Conservation (phyloP, 2,888 invertebrate genomes). For the Epirrhoe tristata region DNA sequence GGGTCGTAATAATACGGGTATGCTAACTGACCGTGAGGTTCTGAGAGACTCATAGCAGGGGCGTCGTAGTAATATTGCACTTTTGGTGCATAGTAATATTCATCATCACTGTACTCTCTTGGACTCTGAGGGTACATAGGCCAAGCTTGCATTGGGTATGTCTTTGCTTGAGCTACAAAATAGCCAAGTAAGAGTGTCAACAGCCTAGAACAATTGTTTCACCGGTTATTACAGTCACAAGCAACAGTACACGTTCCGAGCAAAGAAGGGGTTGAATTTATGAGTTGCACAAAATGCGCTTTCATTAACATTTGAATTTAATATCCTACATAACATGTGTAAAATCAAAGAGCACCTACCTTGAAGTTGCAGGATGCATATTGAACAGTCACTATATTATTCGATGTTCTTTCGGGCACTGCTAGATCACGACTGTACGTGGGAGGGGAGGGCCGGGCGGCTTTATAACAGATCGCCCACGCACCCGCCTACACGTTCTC, state of each 20-base stretch:
- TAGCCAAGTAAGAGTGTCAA: conserved; percentile 77
- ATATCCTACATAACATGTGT: not conserved
- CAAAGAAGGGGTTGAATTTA: not conserved
- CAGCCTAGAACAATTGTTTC: conserved; percentile 63
- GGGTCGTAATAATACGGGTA: conserved; percentile 78
- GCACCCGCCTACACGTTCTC: conserved; percentile 88
- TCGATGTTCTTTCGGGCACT: conserved; percentile 59
- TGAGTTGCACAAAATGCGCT: not conserved
- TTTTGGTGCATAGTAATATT: conserved; percentile 84
- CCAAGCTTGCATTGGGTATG: conserved; percentile 77
- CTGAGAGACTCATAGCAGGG: conserved; percentile 69
- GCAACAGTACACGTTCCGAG: not conserved
- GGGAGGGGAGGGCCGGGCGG: conserved; percentile 65
- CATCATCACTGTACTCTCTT: conserved; percentile 83
- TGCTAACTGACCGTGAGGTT: conserved; percentile 73
- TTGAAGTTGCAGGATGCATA: conserved; percentile 68
- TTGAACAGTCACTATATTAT: conserved; percentile 67
- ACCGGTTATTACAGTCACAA: conserved; percentile 15
- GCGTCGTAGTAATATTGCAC: conserved; percentile 78
- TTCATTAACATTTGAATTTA: not conserved
- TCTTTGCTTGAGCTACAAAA: conserved; percentile 75
- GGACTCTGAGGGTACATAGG: conserved; percentile 81
- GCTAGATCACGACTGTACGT: conserved; percentile 72
- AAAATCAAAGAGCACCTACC: conserved; percentile 57
- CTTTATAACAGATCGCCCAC: conserved; percentile 82